Conservation (phyloP, 2,113 vertebrate species). For the Lepidothrix coronata region DNA sequence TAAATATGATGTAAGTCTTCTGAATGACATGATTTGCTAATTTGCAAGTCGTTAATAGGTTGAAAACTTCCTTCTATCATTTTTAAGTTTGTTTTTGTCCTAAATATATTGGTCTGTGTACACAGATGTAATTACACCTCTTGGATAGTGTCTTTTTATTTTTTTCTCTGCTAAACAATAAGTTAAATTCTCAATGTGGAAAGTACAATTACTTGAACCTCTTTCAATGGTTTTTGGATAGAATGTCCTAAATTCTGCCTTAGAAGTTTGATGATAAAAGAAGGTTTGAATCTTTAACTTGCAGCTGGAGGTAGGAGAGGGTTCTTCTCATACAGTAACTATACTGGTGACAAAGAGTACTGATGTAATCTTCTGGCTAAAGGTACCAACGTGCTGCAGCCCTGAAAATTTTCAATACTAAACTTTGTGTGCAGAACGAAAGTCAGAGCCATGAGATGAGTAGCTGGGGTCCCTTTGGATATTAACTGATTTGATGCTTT, state of each 20-base stretch:
- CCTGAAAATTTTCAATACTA: background rate
- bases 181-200: background rate
- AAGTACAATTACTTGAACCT: background rate
- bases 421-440: background rate
- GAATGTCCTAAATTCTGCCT: background rate
- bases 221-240: background rate
- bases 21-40: fast-evolving
- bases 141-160: background rate
- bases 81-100: background rate
- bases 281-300: background rate
- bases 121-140: background rate
- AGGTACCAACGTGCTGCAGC: background rate
- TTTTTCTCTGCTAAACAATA: background rate
- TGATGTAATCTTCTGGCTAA: background rate
- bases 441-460: background rate
- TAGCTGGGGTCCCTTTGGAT: background rate
- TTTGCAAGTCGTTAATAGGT: background rate
- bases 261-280: background rate
- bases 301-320: background rate
- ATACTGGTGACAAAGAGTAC: background rate
- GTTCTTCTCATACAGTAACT: background rate
- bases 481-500: background rate
- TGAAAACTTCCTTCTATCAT: background rate
- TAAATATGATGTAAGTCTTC: background rate
- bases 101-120: background rate